Evolutionary conservation across 2,797 vertebrate species (phyloP).

Genomic region (Macroramphosus scolopax): DNA sequence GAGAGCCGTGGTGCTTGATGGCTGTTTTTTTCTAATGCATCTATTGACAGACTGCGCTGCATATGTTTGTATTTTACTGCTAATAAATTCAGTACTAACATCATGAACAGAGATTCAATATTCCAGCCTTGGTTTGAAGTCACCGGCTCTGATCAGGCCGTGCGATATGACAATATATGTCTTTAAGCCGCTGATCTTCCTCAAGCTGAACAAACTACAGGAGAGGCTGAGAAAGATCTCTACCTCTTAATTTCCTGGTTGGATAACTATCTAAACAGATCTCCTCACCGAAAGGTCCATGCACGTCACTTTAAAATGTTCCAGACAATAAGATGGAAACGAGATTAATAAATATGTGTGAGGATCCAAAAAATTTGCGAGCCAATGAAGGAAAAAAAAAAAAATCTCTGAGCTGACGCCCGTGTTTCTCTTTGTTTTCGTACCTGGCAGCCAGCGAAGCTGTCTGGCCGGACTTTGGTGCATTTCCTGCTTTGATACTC

Average conservation of each 20-base stretch:
- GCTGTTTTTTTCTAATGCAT: too few relatives aligned
- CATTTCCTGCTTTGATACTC: constrained; percentile 52
- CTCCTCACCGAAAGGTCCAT: constrained; percentile 14
- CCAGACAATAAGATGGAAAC: constrained; percentile 1
- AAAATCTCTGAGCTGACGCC: constrained; percentile 15
- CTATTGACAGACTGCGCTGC: too few relatives aligned
- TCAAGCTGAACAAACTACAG: constrained; percentile 7
- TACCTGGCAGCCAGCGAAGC: constrained; percentile 32
- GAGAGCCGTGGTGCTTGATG: too few relatives aligned
- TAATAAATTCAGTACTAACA: too few relatives aligned
- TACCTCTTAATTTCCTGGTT: constrained; percentile 44
- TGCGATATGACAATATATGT: too few relatives aligned
- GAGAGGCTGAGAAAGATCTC: constrained; percentile 26
- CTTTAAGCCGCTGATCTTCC: too few relatives aligned
- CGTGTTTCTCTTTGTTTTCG: constrained; percentile 28
- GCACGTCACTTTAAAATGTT: constrained; percentile 12
- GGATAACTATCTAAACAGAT: constrained; percentile 53
- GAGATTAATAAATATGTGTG: background rate
- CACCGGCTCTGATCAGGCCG: too few relatives aligned
- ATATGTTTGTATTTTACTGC: too few relatives aligned
- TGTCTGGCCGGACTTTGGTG: constrained; percentile 44
- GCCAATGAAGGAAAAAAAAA: constrained; percentile 3
- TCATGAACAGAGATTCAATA: too few relatives aligned
- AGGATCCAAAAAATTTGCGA: constrained; percentile 13
- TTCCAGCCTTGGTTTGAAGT: too few relatives aligned